Conservation (phyloP, 2,888 invertebrate species). For the Shargacucullia verbasci region DNA sequence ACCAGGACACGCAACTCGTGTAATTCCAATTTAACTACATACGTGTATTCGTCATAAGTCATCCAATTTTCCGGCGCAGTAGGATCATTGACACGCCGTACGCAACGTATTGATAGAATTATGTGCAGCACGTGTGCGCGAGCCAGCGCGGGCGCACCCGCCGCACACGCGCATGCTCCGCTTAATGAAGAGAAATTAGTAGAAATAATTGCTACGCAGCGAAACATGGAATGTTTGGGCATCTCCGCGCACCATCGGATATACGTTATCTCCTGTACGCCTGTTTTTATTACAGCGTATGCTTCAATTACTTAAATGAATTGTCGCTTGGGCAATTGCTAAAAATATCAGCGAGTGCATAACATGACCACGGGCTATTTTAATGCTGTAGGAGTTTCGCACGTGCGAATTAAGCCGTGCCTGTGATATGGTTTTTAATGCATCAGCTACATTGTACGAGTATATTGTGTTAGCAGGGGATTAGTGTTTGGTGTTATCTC, state of each 20-base stretch:
- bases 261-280: slow-evolving; percentile 6
- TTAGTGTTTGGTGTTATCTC: slow-evolving; percentile 7
- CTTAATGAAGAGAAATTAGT: slow-evolving; percentile 63
- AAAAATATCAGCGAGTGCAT: slow-evolving; percentile 20
- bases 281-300: slow-evolving; percentile 12
- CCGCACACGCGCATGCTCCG: slow-evolving; percentile 31
- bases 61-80: slow-evolving; percentile 16
- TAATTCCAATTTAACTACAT: neutral
- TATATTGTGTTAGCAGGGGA: neutral
- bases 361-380: slow-evolving; percentile 22
- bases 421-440: neutral
- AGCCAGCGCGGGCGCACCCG: slow-evolving; percentile 3
- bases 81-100: slow-evolving; percentile 49
- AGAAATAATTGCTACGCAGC: slow-evolving; percentile 48
- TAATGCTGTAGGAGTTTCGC: slow-evolving; percentile 21
- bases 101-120: slow-evolving; percentile 16
- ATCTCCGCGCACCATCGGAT: slow-evolving; percentile 45
- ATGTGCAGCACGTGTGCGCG: slow-evolving; percentile 40
- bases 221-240: slow-evolving; percentile 47
- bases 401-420: slow-evolving; percentile 14
- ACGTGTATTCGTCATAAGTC: slow-evolving; percentile 13
- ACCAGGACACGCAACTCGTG: neutral
- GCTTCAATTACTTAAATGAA: slow-evolving; percentile 30
- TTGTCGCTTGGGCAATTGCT: slow-evolving; percentile 21
- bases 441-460: neutral